These are phyloP conservation scores for Catagonus wagneri DNA, from an alignment of 2,113 vertebrate species.

Conservation along the genomic window DNA sequence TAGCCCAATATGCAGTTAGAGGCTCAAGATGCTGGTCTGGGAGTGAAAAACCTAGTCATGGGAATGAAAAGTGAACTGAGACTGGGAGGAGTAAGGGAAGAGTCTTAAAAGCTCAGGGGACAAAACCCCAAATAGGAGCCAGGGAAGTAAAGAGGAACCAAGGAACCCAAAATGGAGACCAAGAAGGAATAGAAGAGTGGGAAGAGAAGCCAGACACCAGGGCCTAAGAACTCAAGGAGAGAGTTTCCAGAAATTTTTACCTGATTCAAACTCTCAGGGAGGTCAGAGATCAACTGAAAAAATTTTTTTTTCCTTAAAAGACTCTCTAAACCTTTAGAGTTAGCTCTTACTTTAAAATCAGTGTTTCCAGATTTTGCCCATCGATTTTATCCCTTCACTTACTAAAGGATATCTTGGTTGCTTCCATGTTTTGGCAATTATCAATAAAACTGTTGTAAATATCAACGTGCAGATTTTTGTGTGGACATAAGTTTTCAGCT, in stretches of 20 bases:
- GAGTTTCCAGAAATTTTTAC: not conserved
- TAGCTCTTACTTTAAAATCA: slow-evolving; percentile 12
- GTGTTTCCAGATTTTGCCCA: not conserved
- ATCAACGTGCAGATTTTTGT: not conserved
- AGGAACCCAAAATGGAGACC: not conserved
- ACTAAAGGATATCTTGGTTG: not conserved
- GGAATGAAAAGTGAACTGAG: not conserved
- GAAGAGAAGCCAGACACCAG: not conserved
- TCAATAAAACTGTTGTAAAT: not conserved
- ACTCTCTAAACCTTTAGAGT: not conserved
- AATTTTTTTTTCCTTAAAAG: too few relatives aligned
- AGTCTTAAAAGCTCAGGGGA: not conserved
- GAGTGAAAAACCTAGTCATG: not conserved
- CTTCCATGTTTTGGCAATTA: not conserved
- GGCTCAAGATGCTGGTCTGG: not conserved
- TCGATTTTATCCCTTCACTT: not conserved
- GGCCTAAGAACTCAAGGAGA: not conserved
- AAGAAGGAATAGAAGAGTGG: not conserved
- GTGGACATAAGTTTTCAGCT: not conserved
- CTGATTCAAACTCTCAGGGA: not conserved
- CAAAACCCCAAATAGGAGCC: not conserved
- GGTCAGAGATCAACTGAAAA: not conserved
- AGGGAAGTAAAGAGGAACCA: not conserved
- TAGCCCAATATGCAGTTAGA: not conserved
- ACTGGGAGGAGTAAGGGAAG: not conserved